A percentile compares a stretch with the other conserved stretches of the same genome.
Conservation (phyloP, 2,888 invertebrate species). For the Balanococcus diminutus region DNA sequence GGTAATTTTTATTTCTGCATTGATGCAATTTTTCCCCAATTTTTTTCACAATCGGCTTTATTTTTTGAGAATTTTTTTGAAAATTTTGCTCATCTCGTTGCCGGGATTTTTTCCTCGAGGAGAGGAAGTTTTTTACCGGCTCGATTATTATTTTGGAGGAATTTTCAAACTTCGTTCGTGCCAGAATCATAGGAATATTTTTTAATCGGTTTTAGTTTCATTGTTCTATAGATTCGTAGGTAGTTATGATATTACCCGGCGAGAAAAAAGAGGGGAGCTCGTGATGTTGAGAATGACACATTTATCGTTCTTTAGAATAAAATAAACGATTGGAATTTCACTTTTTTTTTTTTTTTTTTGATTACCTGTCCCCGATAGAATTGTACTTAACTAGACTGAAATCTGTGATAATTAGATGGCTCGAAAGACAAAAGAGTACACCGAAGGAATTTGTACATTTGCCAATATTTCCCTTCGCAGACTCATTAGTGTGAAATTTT, state of each 20-base stretch:
- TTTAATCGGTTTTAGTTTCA: not conserved
- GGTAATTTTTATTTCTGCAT: not conserved
- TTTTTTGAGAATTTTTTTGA: not conserved
- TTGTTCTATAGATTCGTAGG: not conserved
- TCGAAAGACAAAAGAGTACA: conserved; percentile 26
- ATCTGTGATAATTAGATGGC: conserved; percentile 10
- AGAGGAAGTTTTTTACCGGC: not conserved
- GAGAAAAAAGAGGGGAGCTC: no score
- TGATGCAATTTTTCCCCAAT: not conserved
- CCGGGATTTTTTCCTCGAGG: not conserved
- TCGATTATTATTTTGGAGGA: not conserved
- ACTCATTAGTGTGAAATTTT: conserved; percentile 12
- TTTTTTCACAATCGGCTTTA: not conserved
- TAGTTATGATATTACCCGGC: no score
- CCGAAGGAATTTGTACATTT: conserved; percentile 30
- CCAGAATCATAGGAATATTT: not conserved
- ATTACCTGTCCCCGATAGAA: not conserved
- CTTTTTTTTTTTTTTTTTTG: no score
- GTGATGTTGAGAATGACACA: no score
- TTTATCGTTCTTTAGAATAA: no score
- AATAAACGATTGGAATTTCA: no score
- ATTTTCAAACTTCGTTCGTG: not conserved
- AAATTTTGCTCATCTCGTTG: not conserved
- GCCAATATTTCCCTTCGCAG: conserved; percentile 1
- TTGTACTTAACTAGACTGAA: not conserved